These are phyloP conservation scores for Auanema sp. DNA, from an alignment of 2,888 invertebrate species.

Conservation along the genomic window DNA sequence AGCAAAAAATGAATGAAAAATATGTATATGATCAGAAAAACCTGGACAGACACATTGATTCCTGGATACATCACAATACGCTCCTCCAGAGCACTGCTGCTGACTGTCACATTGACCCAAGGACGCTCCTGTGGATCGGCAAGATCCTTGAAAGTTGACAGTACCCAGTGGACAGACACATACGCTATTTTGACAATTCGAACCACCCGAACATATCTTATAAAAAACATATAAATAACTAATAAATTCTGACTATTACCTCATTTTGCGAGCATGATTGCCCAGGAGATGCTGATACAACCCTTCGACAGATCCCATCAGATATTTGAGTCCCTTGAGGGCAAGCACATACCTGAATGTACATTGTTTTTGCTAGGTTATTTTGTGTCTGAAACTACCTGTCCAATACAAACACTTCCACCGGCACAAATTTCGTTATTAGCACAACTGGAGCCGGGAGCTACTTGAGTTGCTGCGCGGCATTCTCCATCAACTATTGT, in stretches of 20 bases:
- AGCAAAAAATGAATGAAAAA: background rate
- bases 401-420: constrained; percentile 29
- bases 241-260: background rate
- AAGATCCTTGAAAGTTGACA: constrained; percentile 30
- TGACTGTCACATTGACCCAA: constrained; percentile 43
- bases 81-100: constrained; percentile 44
- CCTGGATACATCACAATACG: constrained; percentile 39
- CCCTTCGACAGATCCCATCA: constrained; percentile 23
- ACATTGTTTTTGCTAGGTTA: background rate
- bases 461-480: constrained; percentile 21
- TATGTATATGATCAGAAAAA: constrained; percentile 12
- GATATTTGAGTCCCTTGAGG: constrained; percentile 18
- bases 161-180: constrained; percentile 52
- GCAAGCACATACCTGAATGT: constrained; percentile 25
- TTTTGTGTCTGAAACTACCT: constrained; percentile 8
- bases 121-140: constrained; percentile 27
- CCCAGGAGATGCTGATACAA: constrained; percentile 45
- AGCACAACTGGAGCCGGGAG: constrained; percentile 34
- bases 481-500: constrained; percentile 24
- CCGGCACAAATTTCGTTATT: constrained; percentile 45
- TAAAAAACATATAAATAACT: background rate
- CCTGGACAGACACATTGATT: constrained; percentile 50
- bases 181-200: constrained; percentile 40
- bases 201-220: constrained; percentile 47
- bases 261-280: constrained; percentile 23